These are phyloP conservation scores for Lagodon rhomboides DNA, from an alignment of 2,797 vertebrate genomes.

Conservation along the genomic window DNA sequence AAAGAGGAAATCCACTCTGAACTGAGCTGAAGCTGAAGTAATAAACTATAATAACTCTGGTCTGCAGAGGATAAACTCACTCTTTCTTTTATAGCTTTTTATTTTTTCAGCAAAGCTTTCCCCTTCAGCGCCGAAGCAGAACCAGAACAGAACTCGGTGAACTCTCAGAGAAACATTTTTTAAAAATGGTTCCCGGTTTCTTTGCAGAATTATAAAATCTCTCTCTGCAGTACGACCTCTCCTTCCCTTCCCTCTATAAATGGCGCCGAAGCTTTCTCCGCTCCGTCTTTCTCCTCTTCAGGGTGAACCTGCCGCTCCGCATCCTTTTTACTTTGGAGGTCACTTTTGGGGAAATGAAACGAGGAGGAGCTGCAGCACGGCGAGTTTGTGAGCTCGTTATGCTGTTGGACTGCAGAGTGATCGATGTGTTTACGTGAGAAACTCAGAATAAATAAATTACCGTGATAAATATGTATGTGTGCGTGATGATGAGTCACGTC, in stretches of 20 bases:
- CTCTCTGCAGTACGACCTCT: neutral
- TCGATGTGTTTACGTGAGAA: neutral
- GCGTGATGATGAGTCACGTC: neutral
- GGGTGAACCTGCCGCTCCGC: conserved; percentile 24
- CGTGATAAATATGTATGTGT: conserved; percentile 1
- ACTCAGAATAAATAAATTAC: neutral
- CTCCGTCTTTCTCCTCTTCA: conserved; percentile 19
- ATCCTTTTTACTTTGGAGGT: conserved; percentile 20
- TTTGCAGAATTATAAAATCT: neutral
- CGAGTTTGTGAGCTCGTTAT: neutral
- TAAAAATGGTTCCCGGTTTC: neutral
- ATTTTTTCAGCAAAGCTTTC: no score
- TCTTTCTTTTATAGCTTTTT: no score
- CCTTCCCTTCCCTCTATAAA: neutral
- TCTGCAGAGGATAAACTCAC: no score
- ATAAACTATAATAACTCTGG: no score
- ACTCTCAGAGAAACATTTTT: no score
- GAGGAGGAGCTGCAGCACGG: neutral
- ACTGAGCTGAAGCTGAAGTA: no score
- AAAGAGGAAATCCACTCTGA: no score
- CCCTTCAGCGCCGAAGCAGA: no score
- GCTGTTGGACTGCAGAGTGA: neutral
- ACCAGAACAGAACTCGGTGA: no score
- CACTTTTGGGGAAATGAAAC: neutral
- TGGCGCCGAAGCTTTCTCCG: conserved; percentile 6